phyloP scores from a whole-genome alignment of 2,113 vertebrate genomes.

The Macquaria australasica region DNA sequence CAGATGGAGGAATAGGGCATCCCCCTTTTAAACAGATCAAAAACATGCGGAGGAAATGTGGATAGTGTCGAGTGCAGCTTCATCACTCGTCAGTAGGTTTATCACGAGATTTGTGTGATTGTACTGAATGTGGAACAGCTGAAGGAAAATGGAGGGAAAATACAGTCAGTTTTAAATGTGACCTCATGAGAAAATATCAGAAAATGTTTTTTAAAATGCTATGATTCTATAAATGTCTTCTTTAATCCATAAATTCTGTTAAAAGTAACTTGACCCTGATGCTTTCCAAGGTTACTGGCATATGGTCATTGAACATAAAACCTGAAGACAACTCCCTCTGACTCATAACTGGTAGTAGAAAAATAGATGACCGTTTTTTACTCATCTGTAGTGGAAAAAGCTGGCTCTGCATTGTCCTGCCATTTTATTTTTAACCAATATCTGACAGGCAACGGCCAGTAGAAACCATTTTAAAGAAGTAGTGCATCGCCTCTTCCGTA shows the following conservation, averaged over 20 bases:
- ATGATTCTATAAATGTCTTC: too few relatives aligned
- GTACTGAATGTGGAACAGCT: not conserved
- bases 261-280: not conserved
- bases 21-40: slow-evolving; percentile 74
- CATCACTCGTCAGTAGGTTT: not conserved
- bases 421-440: slow-evolving; percentile 51
- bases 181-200: not conserved
- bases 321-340: slow-evolving; percentile 16
- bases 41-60: slow-evolving; percentile 67
- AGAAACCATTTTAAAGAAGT: slow-evolving; percentile 64
- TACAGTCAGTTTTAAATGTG: not conserved
- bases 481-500: slow-evolving; percentile 48
- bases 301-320: not conserved
- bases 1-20: slow-evolving; percentile 74
- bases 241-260: not conserved
- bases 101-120: not conserved
- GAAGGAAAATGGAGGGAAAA: slow-evolving; percentile 35
- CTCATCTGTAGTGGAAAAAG: slow-evolving; percentile 37
- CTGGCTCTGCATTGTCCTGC: slow-evolving; percentile 46
- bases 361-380: slow-evolving; percentile 15
- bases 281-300: not conserved
- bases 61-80: slow-evolving; percentile 34
- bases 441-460: slow-evolving; percentile 24
- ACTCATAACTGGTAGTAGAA: slow-evolving; percentile 15
- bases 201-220: not conserved